Evolutionary conservation across 2,113 vertebrate genomes (phyloP).

Genomic region (Spea bombifrons): DNA sequence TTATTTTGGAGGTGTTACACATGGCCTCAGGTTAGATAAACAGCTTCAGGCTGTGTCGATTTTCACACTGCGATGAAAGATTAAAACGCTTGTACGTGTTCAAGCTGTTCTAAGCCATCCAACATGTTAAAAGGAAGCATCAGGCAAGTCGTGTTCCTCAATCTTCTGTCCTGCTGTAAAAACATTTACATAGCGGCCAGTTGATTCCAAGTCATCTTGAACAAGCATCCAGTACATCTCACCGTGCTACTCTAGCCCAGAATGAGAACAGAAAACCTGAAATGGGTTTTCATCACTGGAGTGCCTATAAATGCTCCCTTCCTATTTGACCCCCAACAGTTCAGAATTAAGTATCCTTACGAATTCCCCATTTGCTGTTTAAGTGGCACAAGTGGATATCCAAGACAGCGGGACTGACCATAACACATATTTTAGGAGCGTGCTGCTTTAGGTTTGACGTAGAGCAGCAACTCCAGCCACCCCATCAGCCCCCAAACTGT

Average conservation of each 20-base stretch:
- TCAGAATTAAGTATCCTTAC: too few species aligned
- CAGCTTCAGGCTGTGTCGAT: constrained; percentile 42
- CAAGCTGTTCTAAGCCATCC: constrained; percentile 39
- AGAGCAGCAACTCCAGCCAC: too few species aligned
- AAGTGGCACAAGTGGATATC: too few species aligned
- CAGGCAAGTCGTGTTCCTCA: constrained; percentile 37
- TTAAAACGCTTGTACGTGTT: constrained; percentile 41
- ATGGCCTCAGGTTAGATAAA: constrained; percentile 45
- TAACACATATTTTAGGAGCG: too few species aligned
- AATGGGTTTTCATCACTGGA: not conserved
- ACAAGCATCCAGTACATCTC: constrained; percentile 12
- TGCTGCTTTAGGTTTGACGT: too few species aligned
- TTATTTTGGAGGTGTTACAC: constrained; percentile 28
- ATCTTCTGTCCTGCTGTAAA: constrained; percentile 28
- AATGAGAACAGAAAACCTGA: not conserved
- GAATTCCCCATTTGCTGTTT: too few species aligned
- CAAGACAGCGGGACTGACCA: too few species aligned
- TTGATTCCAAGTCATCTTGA: constrained; percentile 8
- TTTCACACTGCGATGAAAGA: constrained; percentile 46
- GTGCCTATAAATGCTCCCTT: too few species aligned
- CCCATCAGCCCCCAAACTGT: too few species aligned
- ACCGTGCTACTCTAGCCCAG: not conserved
- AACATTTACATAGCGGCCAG: constrained; percentile 45
- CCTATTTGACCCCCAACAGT: too few species aligned
- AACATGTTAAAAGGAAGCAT: constrained; percentile 38